Conservation (phyloP, 2,113 vertebrate genomes). For the Artemisiospiza belli region DNA sequence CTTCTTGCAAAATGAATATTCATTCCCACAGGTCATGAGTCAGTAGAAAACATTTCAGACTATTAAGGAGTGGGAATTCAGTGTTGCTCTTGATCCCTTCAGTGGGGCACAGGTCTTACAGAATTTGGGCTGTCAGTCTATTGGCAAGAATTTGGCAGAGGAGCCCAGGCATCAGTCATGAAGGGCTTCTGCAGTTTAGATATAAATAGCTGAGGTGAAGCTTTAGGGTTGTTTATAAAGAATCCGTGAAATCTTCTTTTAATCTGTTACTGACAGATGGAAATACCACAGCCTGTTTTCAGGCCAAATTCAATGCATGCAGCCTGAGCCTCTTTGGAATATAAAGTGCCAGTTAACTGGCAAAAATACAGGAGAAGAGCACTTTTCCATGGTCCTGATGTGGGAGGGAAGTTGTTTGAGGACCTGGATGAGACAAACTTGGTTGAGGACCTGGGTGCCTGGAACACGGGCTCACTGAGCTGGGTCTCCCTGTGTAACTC, state of each 20-base stretch:
- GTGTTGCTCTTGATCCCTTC: not conserved
- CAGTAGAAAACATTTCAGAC: not conserved
- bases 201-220: conserved; percentile 40
- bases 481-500: not conserved
- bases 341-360: not conserved
- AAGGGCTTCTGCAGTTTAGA: conserved; percentile 9
- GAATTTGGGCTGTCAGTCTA: not conserved
- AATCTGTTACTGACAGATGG: conserved; percentile 54
- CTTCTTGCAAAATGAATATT: not conserved
- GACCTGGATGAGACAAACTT: not conserved
- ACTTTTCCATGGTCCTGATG: not conserved
- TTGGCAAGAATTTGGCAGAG: conserved; percentile 12
- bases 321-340: not conserved
- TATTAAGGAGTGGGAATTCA: not conserved
- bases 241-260: conserved; percentile 35
- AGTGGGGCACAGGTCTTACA: not conserved
- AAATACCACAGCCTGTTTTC: conserved; percentile 27
- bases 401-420: not conserved
- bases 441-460: not conserved
- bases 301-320: not conserved
- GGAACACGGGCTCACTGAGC: not conserved
- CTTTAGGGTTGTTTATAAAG: conserved; percentile 14
- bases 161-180: not conserved
- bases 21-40: not conserved
- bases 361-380: not conserved